Base-by-base conservation (phyloP, 2,113 vertebrate genomes). In the Pangasianodon gigas region DNA sequence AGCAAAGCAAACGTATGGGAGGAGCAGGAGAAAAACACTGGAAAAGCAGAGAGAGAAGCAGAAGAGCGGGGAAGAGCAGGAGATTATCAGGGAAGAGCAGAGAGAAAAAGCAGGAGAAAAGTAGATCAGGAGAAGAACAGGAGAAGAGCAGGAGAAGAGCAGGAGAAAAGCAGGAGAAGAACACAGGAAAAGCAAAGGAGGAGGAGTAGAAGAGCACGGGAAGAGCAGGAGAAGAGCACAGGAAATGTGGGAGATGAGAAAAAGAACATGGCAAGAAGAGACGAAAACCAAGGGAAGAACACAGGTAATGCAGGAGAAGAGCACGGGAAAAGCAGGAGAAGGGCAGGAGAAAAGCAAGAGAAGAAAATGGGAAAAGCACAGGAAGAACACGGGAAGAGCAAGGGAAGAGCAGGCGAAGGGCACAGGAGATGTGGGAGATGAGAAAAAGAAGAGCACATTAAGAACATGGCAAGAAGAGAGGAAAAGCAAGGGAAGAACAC, bases 291-390 rank as follows among this genome's bases (percentile, higher is more conserved):
- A 3, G 48, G 48, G 54, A 18, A 56, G 16, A 56, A 16, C 11
- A 19, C 2, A 13, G 16, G 16, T 2, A 56, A 1, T 18, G 37
- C 37, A 37, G 0, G 54, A 2, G 16, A 18, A 3, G 2, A 56
- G 18, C 1, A 54, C 48, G 4, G 48, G 54, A 60, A 21, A 4
- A 60, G 19, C 16, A 24, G 21, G 21, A 8, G 58, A 65, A n/a
- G 9, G 29, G 9, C 2, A 0, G 2, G 62, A 2, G 62, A 65
- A 13, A 0, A 29, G 3, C 26, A 29, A 0, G 4, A 0, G 60
- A 29, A 62, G 24, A 62, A 0, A 24, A 9, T 0, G 24, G 2
- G 60, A 62, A 26, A 1, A 62, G 6, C 6, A 7, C 0, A 13
- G 0, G 58, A 8, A 62, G 21, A 60, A 1, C 19, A 8, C 0